Base-by-base conservation (phyloP, 2,113 vertebrate genomes). In the Tetrao urogallus region DNA sequence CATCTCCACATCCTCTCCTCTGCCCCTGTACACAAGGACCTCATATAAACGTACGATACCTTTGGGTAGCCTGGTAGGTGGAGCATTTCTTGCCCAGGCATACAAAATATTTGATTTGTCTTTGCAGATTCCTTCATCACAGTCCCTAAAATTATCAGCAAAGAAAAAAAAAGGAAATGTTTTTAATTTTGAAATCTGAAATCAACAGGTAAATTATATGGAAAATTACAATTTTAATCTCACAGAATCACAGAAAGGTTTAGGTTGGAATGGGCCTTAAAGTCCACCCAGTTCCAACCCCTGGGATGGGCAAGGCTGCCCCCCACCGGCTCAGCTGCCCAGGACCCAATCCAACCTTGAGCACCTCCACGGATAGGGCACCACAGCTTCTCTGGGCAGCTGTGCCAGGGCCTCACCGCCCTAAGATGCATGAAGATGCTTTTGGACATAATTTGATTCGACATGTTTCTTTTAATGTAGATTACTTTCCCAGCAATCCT, bases 81-180 rank as follows among this genome's bases (percentile, higher is more conserved):
- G 98, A 67, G 99, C 99, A 58, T 99, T 99, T 82, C 98, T 98
- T 89, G 99, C 99, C 99, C 99, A 99, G 67, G 99, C 99, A 77
- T 99, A 99, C 82, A 99, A 98, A 88, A 99, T 99, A 70, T 99
- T 99, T 22, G 98, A 97, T 91, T 98, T 98, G 54, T 99, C 99
- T 86, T 94, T 91, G 97, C 99, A 99, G 8, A 98, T 99, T 86
- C 98, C 99, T 89, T 98, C 98, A 94, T 99, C 99, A 96, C 99
- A 99, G 96, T 99, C 98, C 99, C 99, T 99, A 82, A 50, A 75
- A 94, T 72, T 47, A 43, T 12, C 50, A 88, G 38, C 4, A 75
- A 88, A 84, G 69, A 92, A 50, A 83, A 74, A 43, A 43, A 27
- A 88, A 42, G 0, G 1, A 7, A 77, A 28, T 58, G 27, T 73